A percentile compares a stretch with the other conserved stretches of the same genome.
These are phyloP conservation scores for Ceraclea dissimilis DNA, from an alignment of 2,888 invertebrate genomes.

Conservation along the genomic window DNA sequence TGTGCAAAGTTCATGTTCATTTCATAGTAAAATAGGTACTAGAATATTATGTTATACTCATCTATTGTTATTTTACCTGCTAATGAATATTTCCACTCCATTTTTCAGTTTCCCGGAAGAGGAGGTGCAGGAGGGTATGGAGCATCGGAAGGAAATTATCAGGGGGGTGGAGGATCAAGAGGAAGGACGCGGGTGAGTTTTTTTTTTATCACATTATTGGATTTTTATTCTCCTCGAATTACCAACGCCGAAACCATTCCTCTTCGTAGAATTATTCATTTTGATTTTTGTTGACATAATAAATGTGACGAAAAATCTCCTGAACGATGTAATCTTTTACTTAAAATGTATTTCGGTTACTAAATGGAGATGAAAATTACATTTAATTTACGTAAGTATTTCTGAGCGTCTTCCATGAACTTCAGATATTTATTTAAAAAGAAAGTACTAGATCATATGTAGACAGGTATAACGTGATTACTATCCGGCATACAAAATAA, in stretches of 20 bases:
- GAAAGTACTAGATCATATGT: too few relatives aligned
- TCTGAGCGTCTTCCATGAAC: too few relatives aligned
- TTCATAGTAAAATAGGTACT: not conserved
- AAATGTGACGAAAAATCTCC: not conserved
- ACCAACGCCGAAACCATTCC: not conserved
- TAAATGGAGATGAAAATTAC: too few relatives aligned
- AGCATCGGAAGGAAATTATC: conserved; percentile 46
- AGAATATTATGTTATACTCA: too few relatives aligned
- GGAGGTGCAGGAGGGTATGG: conserved; percentile 37
- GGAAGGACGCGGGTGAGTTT: conserved; percentile 51
- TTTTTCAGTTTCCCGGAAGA: conserved; percentile 22
- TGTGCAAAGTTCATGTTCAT: not conserved
- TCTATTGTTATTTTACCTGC: not conserved
- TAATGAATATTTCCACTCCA: not conserved
- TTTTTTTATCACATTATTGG: conserved; percentile 2
- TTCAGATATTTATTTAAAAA: too few relatives aligned
- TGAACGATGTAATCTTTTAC: too few relatives aligned
- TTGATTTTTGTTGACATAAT: conserved; percentile 2
- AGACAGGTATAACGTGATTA: too few relatives aligned
- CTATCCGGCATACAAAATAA: too few relatives aligned
- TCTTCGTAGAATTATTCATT: conserved; percentile 1
- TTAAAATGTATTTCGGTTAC: too few relatives aligned
- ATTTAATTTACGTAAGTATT: too few relatives aligned
- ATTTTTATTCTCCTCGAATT: conserved; percentile 2
- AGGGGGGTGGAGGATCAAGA: conserved; percentile 35